These are phyloP conservation scores for Anthoscopus minutus DNA, from an alignment of 2,113 vertebrate genomes.

Conservation along the genomic window DNA sequence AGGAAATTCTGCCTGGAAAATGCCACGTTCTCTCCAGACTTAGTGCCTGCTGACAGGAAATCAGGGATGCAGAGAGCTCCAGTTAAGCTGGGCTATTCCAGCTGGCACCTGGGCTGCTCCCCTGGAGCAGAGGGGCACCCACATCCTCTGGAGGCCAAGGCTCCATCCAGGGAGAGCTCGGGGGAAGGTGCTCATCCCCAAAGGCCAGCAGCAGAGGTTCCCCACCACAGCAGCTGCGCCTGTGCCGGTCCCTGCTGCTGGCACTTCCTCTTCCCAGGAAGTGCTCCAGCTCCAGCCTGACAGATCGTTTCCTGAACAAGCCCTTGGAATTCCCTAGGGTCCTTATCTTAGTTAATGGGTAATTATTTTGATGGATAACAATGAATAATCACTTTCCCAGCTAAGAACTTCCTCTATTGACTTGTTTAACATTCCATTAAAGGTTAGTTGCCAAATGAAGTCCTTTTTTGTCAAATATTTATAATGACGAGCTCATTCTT, in stretches of 20 bases:
- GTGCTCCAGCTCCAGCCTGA: slow-evolving; percentile 58
- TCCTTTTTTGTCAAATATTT: slow-evolving; percentile 61
- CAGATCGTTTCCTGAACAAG: slow-evolving; percentile 71
- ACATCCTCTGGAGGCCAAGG: rapidly evolving
- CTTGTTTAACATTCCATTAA: slow-evolving; percentile 71
- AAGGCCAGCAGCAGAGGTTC: background rate
- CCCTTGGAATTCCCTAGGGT: slow-evolving; percentile 72
- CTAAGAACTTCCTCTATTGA: slow-evolving; percentile 80
- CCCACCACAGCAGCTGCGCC: rapidly evolving
- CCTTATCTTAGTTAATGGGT: slow-evolving; percentile 69
- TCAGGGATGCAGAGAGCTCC: background rate
- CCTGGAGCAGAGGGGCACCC: background rate
- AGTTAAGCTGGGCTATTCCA: background rate
- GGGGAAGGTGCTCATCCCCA: background rate
- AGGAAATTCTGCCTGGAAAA: background rate
- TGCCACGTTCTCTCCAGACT: background rate
- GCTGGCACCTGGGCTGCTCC: background rate
- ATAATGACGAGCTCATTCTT: slow-evolving; percentile 35
- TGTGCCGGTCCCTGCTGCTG: rapidly evolving
- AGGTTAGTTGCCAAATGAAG: slow-evolving; percentile 65
- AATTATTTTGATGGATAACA: slow-evolving; percentile 73
- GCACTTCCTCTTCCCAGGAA: slow-evolving; percentile 71
- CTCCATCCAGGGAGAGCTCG: background rate
- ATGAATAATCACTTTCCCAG: slow-evolving; percentile 74
- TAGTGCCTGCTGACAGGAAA: background rate